These are phyloP conservation scores for Chelonoidis abingdonii DNA, from an alignment of 2,113 vertebrate species.

Conservation along the genomic window DNA sequence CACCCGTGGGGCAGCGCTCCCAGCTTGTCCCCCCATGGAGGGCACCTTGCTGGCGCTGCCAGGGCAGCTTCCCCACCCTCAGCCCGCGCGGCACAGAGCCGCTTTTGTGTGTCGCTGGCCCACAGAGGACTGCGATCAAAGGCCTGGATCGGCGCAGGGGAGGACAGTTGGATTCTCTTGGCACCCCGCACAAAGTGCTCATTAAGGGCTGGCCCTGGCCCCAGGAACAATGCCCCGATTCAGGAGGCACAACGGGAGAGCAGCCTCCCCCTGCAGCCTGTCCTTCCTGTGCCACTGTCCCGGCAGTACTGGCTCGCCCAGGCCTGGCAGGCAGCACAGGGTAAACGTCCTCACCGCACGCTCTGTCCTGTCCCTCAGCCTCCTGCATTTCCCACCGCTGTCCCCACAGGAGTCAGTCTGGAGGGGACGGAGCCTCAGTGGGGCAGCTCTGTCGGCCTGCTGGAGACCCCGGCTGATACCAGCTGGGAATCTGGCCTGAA, in stretches of 20 bases:
- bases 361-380: background rate
- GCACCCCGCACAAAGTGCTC: background rate
- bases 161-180: background rate
- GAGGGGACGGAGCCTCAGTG: no score
- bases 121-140: background rate
- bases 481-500: no score
- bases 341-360: background rate
- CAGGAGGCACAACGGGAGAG: background rate
- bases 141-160: background rate
- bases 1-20: no score
- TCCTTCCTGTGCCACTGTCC: background rate
- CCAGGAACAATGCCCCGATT: slow-evolving; percentile 18
- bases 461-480: no score
- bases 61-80: background rate
- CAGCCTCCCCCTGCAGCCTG: background rate
- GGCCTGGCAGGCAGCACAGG: background rate
- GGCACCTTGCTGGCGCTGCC: background rate
- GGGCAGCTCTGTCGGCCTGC: no score
- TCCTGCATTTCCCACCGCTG: no score
- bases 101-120: background rate
- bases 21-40: no score
- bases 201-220: background rate
- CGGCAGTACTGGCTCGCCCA: background rate
- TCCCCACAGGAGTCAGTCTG: no score
- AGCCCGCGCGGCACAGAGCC: background rate